Evolutionary conservation across 2,113 vertebrate species (phyloP).

Genomic region (Scytalopus superciliaris): DNA sequence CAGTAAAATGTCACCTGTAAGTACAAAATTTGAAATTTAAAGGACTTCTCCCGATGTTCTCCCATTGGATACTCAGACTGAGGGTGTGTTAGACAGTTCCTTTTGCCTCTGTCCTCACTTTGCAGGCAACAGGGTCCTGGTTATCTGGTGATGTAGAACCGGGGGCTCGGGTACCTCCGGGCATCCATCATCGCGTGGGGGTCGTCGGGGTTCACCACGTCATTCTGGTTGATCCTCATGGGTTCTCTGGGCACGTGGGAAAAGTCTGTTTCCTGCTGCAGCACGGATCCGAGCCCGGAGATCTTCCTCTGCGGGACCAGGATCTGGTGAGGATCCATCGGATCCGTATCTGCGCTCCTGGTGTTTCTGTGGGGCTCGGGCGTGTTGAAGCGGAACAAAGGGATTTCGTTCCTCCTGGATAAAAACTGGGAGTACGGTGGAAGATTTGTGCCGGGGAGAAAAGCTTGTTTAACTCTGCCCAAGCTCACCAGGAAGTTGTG

Average conservation of each 20-base stretch:
- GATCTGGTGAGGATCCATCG: constrained; percentile 76
- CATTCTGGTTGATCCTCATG: constrained; percentile 71
- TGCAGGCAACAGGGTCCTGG: fast-evolving
- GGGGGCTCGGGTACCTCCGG: constrained; percentile 60
- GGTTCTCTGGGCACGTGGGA: constrained; percentile 71
- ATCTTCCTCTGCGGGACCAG: constrained; percentile 7
- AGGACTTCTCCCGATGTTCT: not conserved
- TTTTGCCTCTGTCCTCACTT: not conserved
- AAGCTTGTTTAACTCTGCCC: constrained; percentile 81
- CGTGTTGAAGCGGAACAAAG: constrained; percentile 82
- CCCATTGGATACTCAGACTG: not conserved
- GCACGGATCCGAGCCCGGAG: fast-evolving
- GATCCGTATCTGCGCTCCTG: constrained; percentile 76
- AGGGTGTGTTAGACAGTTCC: not conserved
- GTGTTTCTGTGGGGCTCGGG: constrained; percentile 72
- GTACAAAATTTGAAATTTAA: not conserved
- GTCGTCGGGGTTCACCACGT: constrained; percentile 72
- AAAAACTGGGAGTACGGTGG: constrained; percentile 87
- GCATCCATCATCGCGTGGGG: constrained; percentile 75
- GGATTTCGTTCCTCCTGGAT: constrained; percentile 84
- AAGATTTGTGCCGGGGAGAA: constrained; percentile 78
- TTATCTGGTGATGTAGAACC: constrained; percentile 46
- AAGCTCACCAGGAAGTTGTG: constrained; percentile 81
- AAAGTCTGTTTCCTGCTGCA: constrained; percentile 18
- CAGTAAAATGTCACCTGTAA: not conserved